Conservation (phyloP, 2,888 invertebrate genomes). For the Lasius platythorax region DNA sequence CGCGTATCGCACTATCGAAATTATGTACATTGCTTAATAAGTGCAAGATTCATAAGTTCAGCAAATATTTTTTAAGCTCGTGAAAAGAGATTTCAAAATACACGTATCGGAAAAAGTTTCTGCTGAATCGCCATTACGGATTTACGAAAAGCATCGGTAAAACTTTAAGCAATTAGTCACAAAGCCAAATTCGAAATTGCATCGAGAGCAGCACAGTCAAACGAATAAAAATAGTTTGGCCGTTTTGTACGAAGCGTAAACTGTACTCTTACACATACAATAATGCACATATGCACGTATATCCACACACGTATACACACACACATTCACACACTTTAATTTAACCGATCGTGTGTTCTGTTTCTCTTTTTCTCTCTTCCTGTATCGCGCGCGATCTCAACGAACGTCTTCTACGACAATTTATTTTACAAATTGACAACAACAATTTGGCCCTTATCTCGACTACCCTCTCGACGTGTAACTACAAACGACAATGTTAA, state of each 20-base stretch:
- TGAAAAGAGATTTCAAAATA: conserved; percentile 12
- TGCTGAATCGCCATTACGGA: conserved; percentile 38
- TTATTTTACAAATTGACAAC: conserved; percentile 74
- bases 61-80: conserved; percentile 15
- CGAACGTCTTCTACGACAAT: conserved; percentile 47
- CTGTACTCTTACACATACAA: background rate
- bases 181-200: conserved; percentile 49
- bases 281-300: background rate
- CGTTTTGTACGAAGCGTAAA: conserved; percentile 25
- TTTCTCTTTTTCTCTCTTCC: background rate
- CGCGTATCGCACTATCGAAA: background rate
- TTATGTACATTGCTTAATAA: conserved; percentile 7
- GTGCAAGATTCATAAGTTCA: conserved; percentile 3
- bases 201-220: background rate
- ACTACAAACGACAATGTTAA: conserved; percentile 55
- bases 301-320: background rate
- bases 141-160: conserved; percentile 38
- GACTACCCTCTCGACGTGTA: conserved; percentile 46
- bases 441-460: conserved; percentile 66
- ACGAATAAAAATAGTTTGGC: conserved; percentile 45
- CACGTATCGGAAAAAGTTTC: conserved; percentile 51
- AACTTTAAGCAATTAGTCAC: conserved; percentile 56
- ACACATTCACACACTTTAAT: background rate
- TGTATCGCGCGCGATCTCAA: conserved; percentile 19
- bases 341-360: background rate